These are phyloP conservation scores for Echinarachnius parma DNA, from an alignment of 53 echinoderm and acorn worm species.

Conservation along the genomic window DNA sequence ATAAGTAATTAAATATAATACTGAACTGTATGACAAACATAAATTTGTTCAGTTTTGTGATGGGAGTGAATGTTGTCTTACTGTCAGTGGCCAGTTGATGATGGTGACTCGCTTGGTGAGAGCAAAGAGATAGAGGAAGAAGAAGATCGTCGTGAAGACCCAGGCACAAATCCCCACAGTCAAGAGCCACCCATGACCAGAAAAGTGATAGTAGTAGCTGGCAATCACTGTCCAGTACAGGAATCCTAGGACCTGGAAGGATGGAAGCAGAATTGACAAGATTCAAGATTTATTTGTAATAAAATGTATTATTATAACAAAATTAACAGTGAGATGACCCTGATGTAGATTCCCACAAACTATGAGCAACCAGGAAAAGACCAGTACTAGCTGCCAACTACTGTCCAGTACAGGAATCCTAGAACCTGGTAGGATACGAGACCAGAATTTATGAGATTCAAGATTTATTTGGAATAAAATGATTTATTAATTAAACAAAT, in stretches of 20 bases:
- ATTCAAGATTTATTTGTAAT: too few species aligned
- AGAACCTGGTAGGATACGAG: constrained; percentile 21
- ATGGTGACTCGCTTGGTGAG: constrained; percentile 54
- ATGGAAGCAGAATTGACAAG: too few species aligned
- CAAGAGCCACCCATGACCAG: constrained; percentile 44
- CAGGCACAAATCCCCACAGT: constrained; percentile 45
- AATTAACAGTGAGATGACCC: constrained; percentile 56
- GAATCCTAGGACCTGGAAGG: constrained; percentile 39
- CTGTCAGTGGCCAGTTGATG: constrained; percentile 70
- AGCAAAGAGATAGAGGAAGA: constrained; percentile 41
- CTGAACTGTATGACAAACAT: neutral
- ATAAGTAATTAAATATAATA: too few species aligned
- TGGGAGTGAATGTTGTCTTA: constrained; percentile 21
- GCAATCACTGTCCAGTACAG: constrained; percentile 60
- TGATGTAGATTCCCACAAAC: constrained; percentile 38
- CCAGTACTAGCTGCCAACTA: constrained; percentile 11
- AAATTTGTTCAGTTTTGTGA: neutral
- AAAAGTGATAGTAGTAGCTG: neutral
- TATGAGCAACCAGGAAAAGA: constrained; percentile 39
- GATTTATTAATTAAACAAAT: too few species aligned
- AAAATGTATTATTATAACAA: too few species aligned
- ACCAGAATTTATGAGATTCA: too few species aligned
- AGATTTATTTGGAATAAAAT: too few species aligned
- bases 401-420: constrained; percentile 61
- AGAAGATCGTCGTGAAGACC: constrained; percentile 58